phyloP scores from a whole-genome alignment of 2,888 invertebrate genomes.

The Lasius fuliginosus region DNA sequence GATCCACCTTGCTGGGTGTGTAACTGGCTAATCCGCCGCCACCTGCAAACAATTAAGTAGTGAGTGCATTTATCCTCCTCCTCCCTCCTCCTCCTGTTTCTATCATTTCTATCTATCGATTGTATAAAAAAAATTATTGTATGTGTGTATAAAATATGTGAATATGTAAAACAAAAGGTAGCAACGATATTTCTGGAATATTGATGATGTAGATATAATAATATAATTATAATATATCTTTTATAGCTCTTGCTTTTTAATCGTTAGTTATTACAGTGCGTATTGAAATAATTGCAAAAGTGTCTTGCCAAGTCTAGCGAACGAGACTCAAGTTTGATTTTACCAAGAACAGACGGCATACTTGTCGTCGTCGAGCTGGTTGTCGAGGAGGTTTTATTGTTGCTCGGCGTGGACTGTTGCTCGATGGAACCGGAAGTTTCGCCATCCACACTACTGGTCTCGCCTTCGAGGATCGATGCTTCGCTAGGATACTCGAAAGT shows the following conservation, averaged over 20 bases:
- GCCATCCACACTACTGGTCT: constrained; percentile 82
- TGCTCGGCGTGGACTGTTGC: constrained; percentile 75
- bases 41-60: constrained; percentile 73
- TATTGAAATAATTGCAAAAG: neutral
- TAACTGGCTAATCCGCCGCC: constrained; percentile 90
- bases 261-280: neutral
- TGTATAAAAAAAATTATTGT: neutral
- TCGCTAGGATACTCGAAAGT: constrained; percentile 98
- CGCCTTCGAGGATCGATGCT: constrained; percentile 92
- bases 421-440: constrained; percentile 82
- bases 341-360: constrained; percentile 83
- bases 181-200: neutral
- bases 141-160: neutral
- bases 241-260: neutral
- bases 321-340: constrained; percentile 59
- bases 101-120: neutral
- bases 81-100: neutral
- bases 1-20: constrained; percentile 93
- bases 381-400: constrained; percentile 78
- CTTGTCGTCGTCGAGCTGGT: constrained; percentile 70
- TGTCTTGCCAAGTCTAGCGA: neutral
- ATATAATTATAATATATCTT: neutral
- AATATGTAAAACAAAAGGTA: too few relatives aligned
- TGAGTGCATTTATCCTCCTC: neutral
- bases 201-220: neutral